Base-by-base conservation (phyloP, 2,888 invertebrate species). In the Spicauda simplicius region DNA sequence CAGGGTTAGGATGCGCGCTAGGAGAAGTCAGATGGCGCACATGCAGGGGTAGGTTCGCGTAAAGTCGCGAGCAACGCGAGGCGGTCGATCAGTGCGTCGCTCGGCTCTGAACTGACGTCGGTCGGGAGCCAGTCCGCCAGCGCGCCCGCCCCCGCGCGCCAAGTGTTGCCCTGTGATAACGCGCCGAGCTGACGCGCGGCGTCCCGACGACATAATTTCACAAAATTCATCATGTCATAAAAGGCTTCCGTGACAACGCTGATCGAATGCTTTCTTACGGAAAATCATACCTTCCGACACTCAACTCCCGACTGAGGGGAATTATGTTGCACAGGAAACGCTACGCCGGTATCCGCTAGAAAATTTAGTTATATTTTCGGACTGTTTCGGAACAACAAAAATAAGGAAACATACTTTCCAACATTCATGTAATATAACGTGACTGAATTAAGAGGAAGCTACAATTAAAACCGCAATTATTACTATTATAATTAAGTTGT, bases 41-140 rank as follows among this genome's bases (percentile, higher is more conserved):
- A 91, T 90, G 71, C 86, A 90, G 84, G 88, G 91, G 86, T 87
- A 93, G 85, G 87, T 88, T 87, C 88, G 86, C 76, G 88, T 88
- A 37, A 58, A 52, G 84, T 87, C 86, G 81, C 81, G 81, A 74
- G 80, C 77, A 78, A 81, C 83, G 87, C 87, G 85, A 84, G 80
- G 86, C 90, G 91, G 81, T 86, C 90, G 88, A 81, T 79, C 88
- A 84, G 88, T 84, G 79, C 86, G 90, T 90, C 87, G 90, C 84
- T 86, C 86, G 81, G 83, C 81, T 80, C 81, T 79, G 81, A 77
- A 92, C 93, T 91, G 90, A 86, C 90, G 86, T 76, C 88, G 87
- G 89, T 77, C 88, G 87, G 89, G 65, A 65, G 65, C 80, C 82
- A 82, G 84, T 70, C 84, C 83, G 82, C 86, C 91, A 54, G 63